A percentile compares a stretch with the other conserved stretches of the same genome.
phyloP scores from a whole-genome alignment of 2,113 vertebrate genomes.

The Callithrix jacchus region DNA sequence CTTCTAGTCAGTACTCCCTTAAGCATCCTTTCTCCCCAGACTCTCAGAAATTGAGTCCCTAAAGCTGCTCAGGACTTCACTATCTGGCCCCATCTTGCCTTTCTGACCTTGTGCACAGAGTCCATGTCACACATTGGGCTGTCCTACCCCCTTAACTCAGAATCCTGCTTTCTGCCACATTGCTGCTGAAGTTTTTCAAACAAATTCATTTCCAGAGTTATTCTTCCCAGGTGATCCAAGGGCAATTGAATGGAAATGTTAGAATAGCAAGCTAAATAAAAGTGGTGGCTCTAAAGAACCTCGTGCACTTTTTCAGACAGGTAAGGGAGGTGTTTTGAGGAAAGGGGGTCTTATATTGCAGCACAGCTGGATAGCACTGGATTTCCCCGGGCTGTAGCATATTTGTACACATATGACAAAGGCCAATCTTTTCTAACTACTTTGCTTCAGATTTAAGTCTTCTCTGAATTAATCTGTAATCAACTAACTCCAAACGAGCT shows the following conservation, averaged over 20 bases:
- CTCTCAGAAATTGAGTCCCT: neutral
- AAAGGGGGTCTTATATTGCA: neutral
- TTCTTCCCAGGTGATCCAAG: neutral
- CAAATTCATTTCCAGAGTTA: constrained; percentile 3
- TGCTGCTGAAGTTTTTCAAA: neutral
- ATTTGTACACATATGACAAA: constrained; percentile 20
- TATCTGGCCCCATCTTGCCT: neutral
- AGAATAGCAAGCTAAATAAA: neutral
- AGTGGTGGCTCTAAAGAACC: neutral
- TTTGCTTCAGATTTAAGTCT: constrained; percentile 26
- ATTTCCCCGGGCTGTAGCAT: neutral
- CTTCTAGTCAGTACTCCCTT: neutral
- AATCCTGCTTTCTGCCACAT: neutral
- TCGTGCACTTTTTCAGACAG: neutral
- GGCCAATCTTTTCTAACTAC: neutral
- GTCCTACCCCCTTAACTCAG: neutral
- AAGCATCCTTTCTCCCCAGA: neutral
- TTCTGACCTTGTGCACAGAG: neutral
- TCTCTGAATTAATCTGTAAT: constrained; percentile 37
- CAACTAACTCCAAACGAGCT: constrained; percentile 48
- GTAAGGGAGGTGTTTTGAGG: neutral
- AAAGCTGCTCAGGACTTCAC: neutral
- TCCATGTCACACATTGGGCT: neutral
- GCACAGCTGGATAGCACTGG: neutral
- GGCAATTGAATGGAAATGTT: neutral